Base-by-base conservation (phyloP, 1,140 invertebrate genomes). In the Drosophila ambigua region DNA sequence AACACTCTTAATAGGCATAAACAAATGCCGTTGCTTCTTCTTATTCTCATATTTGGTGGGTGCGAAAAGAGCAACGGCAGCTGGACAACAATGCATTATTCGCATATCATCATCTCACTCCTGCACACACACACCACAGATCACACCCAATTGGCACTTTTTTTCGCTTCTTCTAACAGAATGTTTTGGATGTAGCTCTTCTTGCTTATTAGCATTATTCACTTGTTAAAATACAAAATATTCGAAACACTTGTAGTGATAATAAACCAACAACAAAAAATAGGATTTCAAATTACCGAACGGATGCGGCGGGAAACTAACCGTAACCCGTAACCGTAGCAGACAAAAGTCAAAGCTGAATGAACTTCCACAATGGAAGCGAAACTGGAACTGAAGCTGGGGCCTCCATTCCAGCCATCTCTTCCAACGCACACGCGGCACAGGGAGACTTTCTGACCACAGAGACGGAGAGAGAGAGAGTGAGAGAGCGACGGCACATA, bases 291-390 rank as follows among this genome's bases (percentile, higher is more conserved):
- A 65, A 51, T 26, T 68, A 68, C 66, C 50, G 66, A 24, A 68
- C 28, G 57, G 41, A 20, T 15, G 23, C 11, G 16, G 15, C 11
- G 13, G 24, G 35, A 61, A 16, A 48, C 44, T 11, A 20, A 39
- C 23, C 28, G 31, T 39, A n/a, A 50, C 8, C 41, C 39, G 66
- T 26, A 51, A 26, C 61, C 23, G 39, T 13, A 65, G 74, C 55
- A 65, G 57, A 63, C 75, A 79, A 80, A 85, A 75, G 72, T 85
- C 76, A 87, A 89, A 87, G 68, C 83, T 88, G 83, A 88, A 88
- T 88, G 83, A 88, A 88, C 84, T 88, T 88, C 83, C 83, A 88
- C 77, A 65, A 31, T 87, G 82, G 81, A 85, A 87, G 58, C 43
- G 15, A 52, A 62, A 71, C 63, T 74, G 35, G 35, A 39, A 11